phyloP scores from a whole-genome alignment of 2,888 invertebrate species.

The Tenthredo notha region DNA sequence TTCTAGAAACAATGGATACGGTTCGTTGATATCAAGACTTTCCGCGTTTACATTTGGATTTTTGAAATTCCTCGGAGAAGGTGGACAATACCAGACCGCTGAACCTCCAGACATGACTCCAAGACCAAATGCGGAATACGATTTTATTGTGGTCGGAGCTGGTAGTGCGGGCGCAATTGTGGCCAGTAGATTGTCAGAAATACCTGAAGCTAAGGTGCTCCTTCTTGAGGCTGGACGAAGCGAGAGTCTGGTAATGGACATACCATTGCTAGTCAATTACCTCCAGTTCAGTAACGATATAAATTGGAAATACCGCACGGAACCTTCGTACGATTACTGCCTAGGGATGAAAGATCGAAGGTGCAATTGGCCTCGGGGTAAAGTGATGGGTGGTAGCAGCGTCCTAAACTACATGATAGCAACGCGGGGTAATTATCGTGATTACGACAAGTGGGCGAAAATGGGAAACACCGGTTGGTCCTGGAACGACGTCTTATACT shows the following conservation, averaged over 20 bases:
- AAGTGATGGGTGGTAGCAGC: slow-evolving; percentile 90
- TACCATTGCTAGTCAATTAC: slow-evolving; percentile 87
- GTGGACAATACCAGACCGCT: slow-evolving; percentile 78
- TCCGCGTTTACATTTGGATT: slow-evolving; percentile 63
- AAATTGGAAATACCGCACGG: slow-evolving; percentile 91
- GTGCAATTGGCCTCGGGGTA: slow-evolving; percentile 81
- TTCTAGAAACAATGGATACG: neutral
- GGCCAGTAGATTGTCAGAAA: slow-evolving; percentile 87
- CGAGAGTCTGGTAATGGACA: slow-evolving; percentile 88
- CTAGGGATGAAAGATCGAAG: slow-evolving; percentile 78
- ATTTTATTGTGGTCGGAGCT: slow-evolving; percentile 89
- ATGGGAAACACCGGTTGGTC: slow-evolving; percentile 88
- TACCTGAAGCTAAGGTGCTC: slow-evolving; percentile 84
- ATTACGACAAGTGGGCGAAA: slow-evolving; percentile 89
- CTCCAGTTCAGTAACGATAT: slow-evolving; percentile 84
- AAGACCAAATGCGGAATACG: slow-evolving; percentile 82
- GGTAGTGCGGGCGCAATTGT: slow-evolving; percentile 90
- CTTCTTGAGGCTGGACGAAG: slow-evolving; percentile 86
- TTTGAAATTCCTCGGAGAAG: slow-evolving; percentile 80
- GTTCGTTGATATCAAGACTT: neutral
- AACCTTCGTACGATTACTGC: slow-evolving; percentile 87
- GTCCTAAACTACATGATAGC: slow-evolving; percentile 91
- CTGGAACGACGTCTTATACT: slow-evolving; percentile 86
- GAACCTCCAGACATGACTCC: slow-evolving; percentile 81
- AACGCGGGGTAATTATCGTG: slow-evolving; percentile 85